Conservation (phyloP, 2,113 vertebrate species). For the Cromileptes altivelis region DNA sequence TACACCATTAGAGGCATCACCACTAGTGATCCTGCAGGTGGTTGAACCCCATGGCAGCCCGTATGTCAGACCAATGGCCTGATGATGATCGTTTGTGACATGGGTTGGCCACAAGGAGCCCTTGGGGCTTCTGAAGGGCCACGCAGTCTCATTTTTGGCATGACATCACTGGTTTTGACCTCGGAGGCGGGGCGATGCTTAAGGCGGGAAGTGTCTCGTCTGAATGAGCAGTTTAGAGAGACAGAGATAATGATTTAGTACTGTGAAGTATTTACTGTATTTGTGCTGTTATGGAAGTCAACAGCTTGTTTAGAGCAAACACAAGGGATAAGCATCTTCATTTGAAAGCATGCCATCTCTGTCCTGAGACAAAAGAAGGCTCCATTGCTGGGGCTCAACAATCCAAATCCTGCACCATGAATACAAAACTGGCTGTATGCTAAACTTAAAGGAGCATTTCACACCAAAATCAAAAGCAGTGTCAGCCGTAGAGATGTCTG, state of each 20-base stretch:
- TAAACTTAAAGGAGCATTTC: too few species aligned
- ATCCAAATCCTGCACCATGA: not conserved
- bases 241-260: conserved; percentile 26
- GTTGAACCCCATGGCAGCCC: conserved; percentile 37
- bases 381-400: not conserved
- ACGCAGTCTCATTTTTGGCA: conserved; percentile 55
- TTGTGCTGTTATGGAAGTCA: conserved; percentile 35
- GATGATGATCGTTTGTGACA: conserved; percentile 70
- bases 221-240: conserved; percentile 50
- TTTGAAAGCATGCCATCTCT: conserved; percentile 18
- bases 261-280: conserved; percentile 29
- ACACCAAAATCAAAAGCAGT: too few species aligned
- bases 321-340: conserved; percentile 24
- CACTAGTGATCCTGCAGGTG: conserved; percentile 75
- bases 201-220: conserved; percentile 47
- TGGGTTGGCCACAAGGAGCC: conserved; percentile 49
- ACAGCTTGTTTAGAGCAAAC: conserved; percentile 35
- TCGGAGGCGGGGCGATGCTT: conserved; percentile 47
- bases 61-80: conserved; percentile 46
- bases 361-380: not conserved
- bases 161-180: conserved; percentile 71
- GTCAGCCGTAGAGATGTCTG: too few species aligned
- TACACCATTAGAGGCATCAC: conserved; percentile 53
- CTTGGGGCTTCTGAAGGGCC: conserved; percentile 43
- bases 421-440: not conserved